phyloP scores from a whole-genome alignment of 2,113 vertebrate genomes.

The Malurus melanocephalus region DNA sequence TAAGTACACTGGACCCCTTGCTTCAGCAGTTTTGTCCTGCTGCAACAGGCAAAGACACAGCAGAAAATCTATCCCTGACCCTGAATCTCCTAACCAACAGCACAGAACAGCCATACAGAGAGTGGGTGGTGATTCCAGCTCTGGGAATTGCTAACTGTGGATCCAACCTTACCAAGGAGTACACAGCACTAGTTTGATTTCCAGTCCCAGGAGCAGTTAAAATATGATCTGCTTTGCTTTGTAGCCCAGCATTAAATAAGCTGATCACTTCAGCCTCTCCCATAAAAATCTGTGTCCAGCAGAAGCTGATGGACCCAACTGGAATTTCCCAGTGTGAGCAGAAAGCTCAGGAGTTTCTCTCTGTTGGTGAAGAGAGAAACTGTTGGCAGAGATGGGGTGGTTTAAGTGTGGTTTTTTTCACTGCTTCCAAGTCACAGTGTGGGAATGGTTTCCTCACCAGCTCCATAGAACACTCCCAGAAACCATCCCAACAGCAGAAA shows the following conservation, averaged over 20 bases:
- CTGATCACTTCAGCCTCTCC: neutral
- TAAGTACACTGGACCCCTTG: rapidly evolving
- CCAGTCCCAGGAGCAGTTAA: neutral
- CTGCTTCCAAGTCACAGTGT: neutral
- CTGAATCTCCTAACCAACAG: neutral
- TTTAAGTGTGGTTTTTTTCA: neutral
- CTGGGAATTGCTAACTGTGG: neutral
- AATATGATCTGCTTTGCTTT: neutral
- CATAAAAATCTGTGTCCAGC: neutral
- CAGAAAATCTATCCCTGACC: neutral
- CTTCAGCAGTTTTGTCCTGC: neutral
- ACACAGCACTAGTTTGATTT: neutral
- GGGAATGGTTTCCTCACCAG: neutral
- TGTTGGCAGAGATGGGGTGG: neutral
- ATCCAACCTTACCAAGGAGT: neutral
- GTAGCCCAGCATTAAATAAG: neutral
- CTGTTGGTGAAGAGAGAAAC: too few relatives aligned
- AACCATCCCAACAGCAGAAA: neutral
- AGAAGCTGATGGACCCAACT: neutral
- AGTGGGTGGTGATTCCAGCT: neutral
- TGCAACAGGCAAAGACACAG: neutral
- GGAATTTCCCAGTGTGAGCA: neutral
- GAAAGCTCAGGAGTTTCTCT: neutral
- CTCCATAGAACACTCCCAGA: neutral
- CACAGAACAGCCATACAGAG: neutral